These are phyloP conservation scores for Drosophila maculinotata DNA, from an alignment of 2,888 invertebrate species.

Conservation along the genomic window DNA sequence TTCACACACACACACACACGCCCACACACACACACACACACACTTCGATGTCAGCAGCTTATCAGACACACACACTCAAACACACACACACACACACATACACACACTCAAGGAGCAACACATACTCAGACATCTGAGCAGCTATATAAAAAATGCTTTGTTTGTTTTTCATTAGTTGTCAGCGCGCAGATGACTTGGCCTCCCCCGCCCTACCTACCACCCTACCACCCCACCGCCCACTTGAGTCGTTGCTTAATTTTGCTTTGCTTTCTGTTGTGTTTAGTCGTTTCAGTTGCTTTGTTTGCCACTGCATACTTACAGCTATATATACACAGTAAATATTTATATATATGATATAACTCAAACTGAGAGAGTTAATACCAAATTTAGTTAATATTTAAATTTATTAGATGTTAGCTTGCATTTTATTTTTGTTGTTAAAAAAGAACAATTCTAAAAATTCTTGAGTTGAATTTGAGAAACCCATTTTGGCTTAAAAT, in stretches of 20 bases:
- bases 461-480: too few relatives aligned
- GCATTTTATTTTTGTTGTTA: too few relatives aligned
- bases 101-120: conserved; percentile 5
- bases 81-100: conserved; percentile 16
- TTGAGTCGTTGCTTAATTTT: background rate
- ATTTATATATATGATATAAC: too few relatives aligned
- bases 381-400: too few relatives aligned
- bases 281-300: conserved; percentile 15
- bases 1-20: conserved; percentile 17
- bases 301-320: conserved; percentile 43
- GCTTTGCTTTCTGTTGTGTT: conserved; percentile 20
- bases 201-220: background rate
- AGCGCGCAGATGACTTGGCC: conserved; percentile 36
- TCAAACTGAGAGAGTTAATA: too few relatives aligned
- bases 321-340: conserved; percentile 9
- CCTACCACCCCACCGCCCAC: background rate
- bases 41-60: conserved; percentile 25
- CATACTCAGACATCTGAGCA: conserved; percentile 36
- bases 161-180: conserved; percentile 74
- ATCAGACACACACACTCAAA: conserved; percentile 11
- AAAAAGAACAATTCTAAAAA: too few relatives aligned
- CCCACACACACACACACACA: conserved; percentile 8
- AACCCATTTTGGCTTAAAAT: too few relatives aligned
- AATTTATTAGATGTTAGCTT: too few relatives aligned
- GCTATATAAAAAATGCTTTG: conserved; percentile 63